Percentiles rank a stretch among this genome's conserved stretches.
Conservation (phyloP, 1,140 invertebrate species). For the Reticulitermes speratus region DNA sequence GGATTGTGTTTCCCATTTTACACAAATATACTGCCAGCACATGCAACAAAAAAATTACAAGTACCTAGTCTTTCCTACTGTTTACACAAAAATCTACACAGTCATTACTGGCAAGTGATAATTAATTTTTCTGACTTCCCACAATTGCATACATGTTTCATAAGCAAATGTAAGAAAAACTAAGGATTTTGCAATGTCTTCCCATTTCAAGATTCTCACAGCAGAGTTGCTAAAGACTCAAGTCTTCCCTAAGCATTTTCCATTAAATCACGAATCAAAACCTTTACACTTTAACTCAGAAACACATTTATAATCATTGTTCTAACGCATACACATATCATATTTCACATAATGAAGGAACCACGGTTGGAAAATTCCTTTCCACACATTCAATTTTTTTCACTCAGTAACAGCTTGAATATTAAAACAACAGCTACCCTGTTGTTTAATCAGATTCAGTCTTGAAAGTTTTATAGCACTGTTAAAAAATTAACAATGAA, state of each 20-base stretch:
- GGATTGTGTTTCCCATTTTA: background rate
- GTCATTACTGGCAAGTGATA: background rate
- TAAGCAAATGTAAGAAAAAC: background rate
- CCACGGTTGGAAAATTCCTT: too few relatives aligned
- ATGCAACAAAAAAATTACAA: background rate
- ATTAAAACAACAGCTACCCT: background rate
- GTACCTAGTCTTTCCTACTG: background rate
- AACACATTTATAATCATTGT: background rate
- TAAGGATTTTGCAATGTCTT: background rate
- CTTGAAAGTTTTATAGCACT: background rate
- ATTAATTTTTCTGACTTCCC: background rate
- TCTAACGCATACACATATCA: background rate
- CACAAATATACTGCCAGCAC: background rate
- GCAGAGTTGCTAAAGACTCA: background rate
- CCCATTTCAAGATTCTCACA: background rate
- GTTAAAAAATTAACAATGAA: background rate
- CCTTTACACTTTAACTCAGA: background rate
- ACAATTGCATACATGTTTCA: background rate
- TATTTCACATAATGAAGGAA: background rate
- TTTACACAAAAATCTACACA: background rate
- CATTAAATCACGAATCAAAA: background rate
- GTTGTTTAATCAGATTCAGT: background rate
- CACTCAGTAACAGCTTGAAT: background rate
- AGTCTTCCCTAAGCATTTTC: background rate
- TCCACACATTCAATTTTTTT: too few relatives aligned